These are phyloP conservation scores for Epizoanthus fatuus DNA, from an alignment of 92 coral and sea anemone species.

Conservation along the genomic window DNA sequence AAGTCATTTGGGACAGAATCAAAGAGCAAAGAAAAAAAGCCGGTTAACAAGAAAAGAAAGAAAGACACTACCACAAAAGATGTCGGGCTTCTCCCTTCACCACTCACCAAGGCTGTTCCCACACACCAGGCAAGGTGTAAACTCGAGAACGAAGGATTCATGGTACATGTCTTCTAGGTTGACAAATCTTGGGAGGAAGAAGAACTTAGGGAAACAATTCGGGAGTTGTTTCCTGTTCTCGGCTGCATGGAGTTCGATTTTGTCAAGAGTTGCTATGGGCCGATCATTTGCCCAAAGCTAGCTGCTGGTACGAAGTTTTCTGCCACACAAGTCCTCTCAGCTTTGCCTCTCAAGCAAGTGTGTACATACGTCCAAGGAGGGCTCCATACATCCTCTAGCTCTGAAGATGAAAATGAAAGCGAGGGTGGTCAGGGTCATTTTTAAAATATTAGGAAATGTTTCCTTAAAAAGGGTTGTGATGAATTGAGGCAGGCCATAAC, in stretches of 20 bases:
- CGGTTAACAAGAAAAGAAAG: conserved; percentile 51
- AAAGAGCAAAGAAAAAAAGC: conserved; percentile 56
- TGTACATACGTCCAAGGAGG: conserved; percentile 58
- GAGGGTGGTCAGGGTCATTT: neutral
- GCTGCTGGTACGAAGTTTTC: conserved; percentile 58
- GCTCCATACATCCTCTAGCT: conserved; percentile 23
- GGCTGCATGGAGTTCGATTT: conserved; percentile 40
- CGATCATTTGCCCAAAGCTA: conserved; percentile 64
- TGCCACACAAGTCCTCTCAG: conserved; percentile 62
- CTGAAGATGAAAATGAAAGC: conserved; percentile 19
- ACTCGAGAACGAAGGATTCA: conserved; percentile 57
- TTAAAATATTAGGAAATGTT: conserved; percentile 36
- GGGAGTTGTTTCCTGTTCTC: conserved; percentile 46
- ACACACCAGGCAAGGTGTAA: conserved; percentile 68
- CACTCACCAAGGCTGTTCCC: conserved; percentile 58
- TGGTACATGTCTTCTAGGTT: conserved; percentile 42
- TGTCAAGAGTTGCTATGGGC: conserved; percentile 73
- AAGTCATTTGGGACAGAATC: conserved; percentile 44
- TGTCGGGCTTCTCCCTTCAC: conserved; percentile 32
- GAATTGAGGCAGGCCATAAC: conserved; percentile 27
- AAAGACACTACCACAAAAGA: conserved; percentile 25
- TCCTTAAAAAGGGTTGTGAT: conserved; percentile 52
- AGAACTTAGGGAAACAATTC: conserved; percentile 51
- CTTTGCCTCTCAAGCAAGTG: conserved; percentile 71
- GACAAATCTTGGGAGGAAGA: conserved; percentile 48